Evolutionary conservation across 1,140 invertebrate genomes (phyloP), one percentile per base, ranked within the genome.

Genomic region (Cydia splendana): DNA sequence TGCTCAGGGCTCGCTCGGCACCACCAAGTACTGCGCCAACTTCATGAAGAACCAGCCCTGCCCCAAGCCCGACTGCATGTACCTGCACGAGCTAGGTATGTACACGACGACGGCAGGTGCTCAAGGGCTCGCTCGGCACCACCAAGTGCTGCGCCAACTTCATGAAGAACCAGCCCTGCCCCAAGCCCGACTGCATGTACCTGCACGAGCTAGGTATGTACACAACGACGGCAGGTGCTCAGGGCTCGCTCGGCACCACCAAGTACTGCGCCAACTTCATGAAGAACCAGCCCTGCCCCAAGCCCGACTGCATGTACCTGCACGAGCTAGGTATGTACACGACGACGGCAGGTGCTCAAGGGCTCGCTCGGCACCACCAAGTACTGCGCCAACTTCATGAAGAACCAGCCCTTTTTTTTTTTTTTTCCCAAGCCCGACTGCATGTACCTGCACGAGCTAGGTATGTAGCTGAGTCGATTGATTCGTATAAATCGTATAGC

Each of bases 91-190:
- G 92, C 95, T 99, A 92, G 99, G 97, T 94, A 85, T 38, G 34
- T 38, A 38, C 30, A 30, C 30, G 0, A 30, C 84, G 99, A 99
- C 94, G 98, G 98, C 95, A 98, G 87, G 97, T 98, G 78, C 96
- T 99, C 83, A 99, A 99, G 95, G 98, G 98, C 78, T 99, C 98
- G 80, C 94, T 99, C 81, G 99, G 99, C 77, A 99, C 99, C 71
- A 99, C 99, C 78, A 99, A 99, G 94, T 99, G 99, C 94, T 99
- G 99, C 95, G 99, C 98, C 91, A 98, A 99, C 94, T 99, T 99
- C 94, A 97, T 99, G 96, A 98, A 98, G 92, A 98, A 99, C 94
- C 97, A 98, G 90, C 95, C 97, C 79, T 99, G 99, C 95, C 98
- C 98, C 45, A 99, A 99, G 94, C 94, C 96, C 81, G 99, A 99